Evolutionary conservation across 2,888 invertebrate species (phyloP), one percentile per base, ranked within the genome.

Genomic region (Drosophila acutilabella): DNA sequence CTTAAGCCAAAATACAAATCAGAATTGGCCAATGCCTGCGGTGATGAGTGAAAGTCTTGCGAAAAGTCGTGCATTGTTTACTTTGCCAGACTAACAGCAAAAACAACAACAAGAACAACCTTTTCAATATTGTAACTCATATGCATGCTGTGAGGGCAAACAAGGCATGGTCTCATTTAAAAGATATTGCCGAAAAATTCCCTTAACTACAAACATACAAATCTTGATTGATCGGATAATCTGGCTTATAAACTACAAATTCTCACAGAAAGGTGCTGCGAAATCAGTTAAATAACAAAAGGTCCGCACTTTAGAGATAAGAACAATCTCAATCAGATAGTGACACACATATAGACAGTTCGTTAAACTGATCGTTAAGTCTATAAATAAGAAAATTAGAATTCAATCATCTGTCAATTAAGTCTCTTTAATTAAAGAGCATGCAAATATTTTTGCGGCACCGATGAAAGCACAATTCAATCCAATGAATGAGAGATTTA

Each of bases 341-440:
- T 2, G 5, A 42, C 33, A 44, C 11, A 30, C 7, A 18, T 57
- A 11, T 11, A 18, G 14, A 42, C 60, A 42, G 56, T 61, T 53
- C 71, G 71, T 71, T 60, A 69, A 74, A 54, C 64, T 51, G 68
- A 77, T 84, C 82, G 71, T 74, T 68, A 61, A 81, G 44, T 50
- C 64, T 66, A 69, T 72, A 72, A 64, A 68, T 61, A 59, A 40
- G 16, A 20, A 53, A 73, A 79, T 87, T 79, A 68, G 70, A 81
- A 79, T 70, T 77, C 88, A 82, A 76, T 87, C 88, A 85, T 56
- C 58, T 70, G 71, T 81, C 85, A 85, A 88, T 82, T 82, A 79
- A 79, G 54, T 48, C 40, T 61, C 23, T 71, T 36, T 48, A 30
- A 59, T 71, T 74, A 61, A 62, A 78, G 54, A 70, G 77, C 80